Conservation (phyloP, 2,797 vertebrate genomes). For the Lepilemur ruficaudatus region DNA sequence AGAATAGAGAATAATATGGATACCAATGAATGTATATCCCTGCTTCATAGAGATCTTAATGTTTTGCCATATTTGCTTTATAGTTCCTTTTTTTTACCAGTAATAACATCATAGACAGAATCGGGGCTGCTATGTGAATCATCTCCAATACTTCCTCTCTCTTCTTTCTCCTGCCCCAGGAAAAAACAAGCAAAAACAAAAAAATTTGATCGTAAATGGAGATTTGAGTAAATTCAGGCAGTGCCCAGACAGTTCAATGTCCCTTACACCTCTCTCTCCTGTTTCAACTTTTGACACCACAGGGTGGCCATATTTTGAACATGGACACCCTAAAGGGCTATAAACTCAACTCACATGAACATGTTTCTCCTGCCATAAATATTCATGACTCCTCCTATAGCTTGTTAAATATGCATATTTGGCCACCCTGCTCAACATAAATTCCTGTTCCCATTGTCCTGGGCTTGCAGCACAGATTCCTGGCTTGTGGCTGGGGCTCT, state of each 20-base stretch:
- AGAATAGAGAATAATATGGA: not conserved
- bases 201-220: not conserved
- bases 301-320: not conserved
- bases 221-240: not conserved
- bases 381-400: not conserved
- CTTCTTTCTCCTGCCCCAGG: not conserved
- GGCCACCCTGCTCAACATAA: not conserved
- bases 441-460: not conserved
- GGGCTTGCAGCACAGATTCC: not conserved
- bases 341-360: not conserved
- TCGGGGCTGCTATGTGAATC: not conserved
- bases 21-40: not conserved
- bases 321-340: not conserved
- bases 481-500: no score
- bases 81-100: not conserved
- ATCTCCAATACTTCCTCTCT: not conserved
- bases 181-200: not conserved
- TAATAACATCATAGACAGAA: not conserved
- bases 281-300: not conserved
- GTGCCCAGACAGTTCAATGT: no score
- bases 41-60: not conserved
- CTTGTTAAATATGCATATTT: not conserved
- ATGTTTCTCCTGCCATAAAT: not conserved
- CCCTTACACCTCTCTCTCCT: accelerated
- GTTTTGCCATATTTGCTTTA: not conserved